Conservation (phyloP, 35 echinoderm and acorn worm species). For the Amphiura filiformis region DNA sequence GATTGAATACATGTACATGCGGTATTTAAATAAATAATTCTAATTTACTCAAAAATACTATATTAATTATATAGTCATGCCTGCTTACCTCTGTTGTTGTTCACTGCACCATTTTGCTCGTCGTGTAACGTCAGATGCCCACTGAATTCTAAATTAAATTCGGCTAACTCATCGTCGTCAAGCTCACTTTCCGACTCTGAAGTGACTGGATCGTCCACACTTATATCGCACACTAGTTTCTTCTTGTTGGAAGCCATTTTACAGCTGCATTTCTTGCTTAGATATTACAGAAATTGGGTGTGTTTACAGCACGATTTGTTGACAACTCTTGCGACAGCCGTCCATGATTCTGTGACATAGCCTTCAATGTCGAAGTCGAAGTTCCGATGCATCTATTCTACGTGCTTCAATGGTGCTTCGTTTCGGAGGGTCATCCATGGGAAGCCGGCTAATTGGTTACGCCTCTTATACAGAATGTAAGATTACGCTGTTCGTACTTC, state of each 20-base stretch:
- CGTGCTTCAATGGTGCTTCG: too few relatives aligned
- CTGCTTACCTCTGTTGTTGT: neutral
- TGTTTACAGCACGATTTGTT: neutral
- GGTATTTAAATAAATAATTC: too few relatives aligned
- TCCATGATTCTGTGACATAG: neutral
- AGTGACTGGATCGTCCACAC: constrained; percentile 84
- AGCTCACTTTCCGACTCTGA: constrained; percentile 72
- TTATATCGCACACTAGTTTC: constrained; percentile 83
- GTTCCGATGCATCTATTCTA: too few relatives aligned
- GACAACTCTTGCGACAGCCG: neutral
- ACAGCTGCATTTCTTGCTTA: neutral
- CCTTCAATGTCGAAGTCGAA: neutral
- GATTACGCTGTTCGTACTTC: too few relatives aligned
- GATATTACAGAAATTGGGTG: neutral
- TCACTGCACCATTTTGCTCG: neutral
- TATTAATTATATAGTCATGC: too few relatives aligned
- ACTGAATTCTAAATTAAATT: constrained; percentile 74
- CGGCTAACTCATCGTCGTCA: constrained; percentile 53
- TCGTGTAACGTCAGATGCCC: constrained; percentile 65
- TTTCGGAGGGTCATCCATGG: too few relatives aligned
- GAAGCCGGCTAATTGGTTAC: too few relatives aligned
- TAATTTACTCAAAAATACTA: too few relatives aligned
- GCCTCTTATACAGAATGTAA: too few relatives aligned
- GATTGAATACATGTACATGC: too few relatives aligned
- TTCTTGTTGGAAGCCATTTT: constrained; percentile 70